Evolutionary conservation across 2,797 vertebrate genomes (phyloP), one percentile per base, ranked within the genome.

Genomic region (Xerus rutilus): DNA sequence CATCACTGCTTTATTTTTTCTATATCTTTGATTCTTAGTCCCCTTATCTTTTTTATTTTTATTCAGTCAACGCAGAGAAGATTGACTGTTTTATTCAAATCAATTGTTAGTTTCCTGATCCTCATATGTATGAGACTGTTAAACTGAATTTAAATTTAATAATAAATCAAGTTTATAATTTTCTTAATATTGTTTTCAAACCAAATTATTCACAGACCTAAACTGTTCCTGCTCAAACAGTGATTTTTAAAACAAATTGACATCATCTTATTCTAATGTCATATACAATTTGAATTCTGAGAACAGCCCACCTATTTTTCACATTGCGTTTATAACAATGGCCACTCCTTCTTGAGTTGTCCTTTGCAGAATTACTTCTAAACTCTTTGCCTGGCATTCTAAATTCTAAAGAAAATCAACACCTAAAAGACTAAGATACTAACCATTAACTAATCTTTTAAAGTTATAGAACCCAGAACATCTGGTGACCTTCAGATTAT

Each of bases 141-240:
- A 72, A 92, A 47, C 12, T 65, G 23, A 92, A n/a, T 52, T 95
- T 64, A 83, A 86, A 18, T 7, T 54, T 25, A 15, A 17, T 73
- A 59, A 35, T n/a, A 64, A 12, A 64, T 28, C 15, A 70, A 49
- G 12, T 59, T 65, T 35, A 91, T 54, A 76, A 39, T 23, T 1
- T 25, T 73, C 47, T 70, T 76, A 8, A 70, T 30, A 81, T 15
- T 74, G 52, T 89, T 83, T 89, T 82, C 73, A 35, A 89, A 96
- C 73, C 14, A 89, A 89, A 39, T 39, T 83, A 64, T 89, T 67
- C 20, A 86, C 49, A 72, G 5, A 23, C 0, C 11, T 43, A 92
- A 30, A 25, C 35, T 39, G 0, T 64, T 5, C 15, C 57, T 67
- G 13, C 45, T 72, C 43, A 52, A 85, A 91, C 72, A 70, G 0